Base-by-base conservation (phyloP, 2,797 vertebrate species). In the Melopsittacus undulatus region DNA sequence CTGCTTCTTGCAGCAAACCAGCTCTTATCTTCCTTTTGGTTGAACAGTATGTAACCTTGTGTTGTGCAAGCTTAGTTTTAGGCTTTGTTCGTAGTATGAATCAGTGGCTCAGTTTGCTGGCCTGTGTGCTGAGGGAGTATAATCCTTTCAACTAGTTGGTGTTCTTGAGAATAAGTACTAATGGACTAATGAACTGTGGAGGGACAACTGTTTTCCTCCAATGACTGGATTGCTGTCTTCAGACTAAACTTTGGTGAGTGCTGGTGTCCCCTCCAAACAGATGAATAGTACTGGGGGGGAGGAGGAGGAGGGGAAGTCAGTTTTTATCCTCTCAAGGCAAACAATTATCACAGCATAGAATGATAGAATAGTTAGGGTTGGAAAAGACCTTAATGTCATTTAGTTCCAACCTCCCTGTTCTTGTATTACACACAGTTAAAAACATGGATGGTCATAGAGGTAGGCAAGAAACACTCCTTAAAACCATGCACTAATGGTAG, bases 41-140 rank as follows among this genome's bases (percentile, higher is more conserved):
- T 84, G 46, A 73, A 45, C 26, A 11, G 5, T 1, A 9, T 43
- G 27, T 51, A 51, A 77, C 27, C n/a, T 67, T 66, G n/a, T 45
- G 45, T 89, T 77, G 72, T 21, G 45, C 62, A 74, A 74, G 7
- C 51, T 63, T 75, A 0, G 0, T 19, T 83, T 73, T 34, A 38
- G 34, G 27, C 40, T 61, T 26, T 17, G 48, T 36, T 68, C 2
- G 4, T 19, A 34, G 9, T 30, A 5, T 0, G 0, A 77, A 63
- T 46, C 49, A 16, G 15, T 43, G 21, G 8, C 32, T 89, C 49
- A 7, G 20, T 69, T 63, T 57, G 27, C 48, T 86, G 52, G 22
- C 30, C 27, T 52, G 7, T 40, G 22, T 56, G 38, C 45, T 89
- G 40, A 27, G 45, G 15, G 45, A 67, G 10, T 38, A 10, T 46